Conservation (phyloP, 2,888 invertebrate species). For the Strigamia maritima region DNA sequence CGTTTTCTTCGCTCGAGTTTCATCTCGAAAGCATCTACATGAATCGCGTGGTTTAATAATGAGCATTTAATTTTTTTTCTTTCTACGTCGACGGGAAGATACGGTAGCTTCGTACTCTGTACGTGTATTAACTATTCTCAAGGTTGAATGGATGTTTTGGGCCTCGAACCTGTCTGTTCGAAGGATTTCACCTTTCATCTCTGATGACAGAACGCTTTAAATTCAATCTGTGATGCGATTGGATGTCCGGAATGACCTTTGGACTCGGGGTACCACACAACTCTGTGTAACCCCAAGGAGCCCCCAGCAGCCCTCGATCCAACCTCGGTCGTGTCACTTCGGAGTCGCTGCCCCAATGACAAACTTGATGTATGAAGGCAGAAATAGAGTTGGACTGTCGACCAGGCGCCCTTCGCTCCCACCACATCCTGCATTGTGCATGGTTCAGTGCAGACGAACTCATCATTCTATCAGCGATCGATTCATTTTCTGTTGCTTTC, state of each 20-base stretch:
- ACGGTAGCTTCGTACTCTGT: neutral
- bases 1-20: neutral
- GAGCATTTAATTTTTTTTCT: neutral
- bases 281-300: neutral
- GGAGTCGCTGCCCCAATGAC: conserved; percentile 34
- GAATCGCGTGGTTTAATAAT: neutral
- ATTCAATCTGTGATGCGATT: conserved; percentile 27
- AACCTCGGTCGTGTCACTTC: conserved; percentile 34
- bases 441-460: conserved; percentile 22
- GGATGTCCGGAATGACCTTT: conserved; percentile 21
- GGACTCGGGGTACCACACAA: neutral
- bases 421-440: neutral
- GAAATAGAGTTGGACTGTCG: conserved; percentile 31
- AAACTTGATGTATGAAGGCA: conserved; percentile 36
- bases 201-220: conserved; percentile 29
- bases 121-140: too few relatives aligned
- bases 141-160: neutral
- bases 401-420: conserved; percentile 19
- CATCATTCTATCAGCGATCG: conserved; percentile 29
- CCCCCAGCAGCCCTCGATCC: conserved; percentile 1
- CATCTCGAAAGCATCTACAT: neutral
- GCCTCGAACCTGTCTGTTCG: neutral
- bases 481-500: conserved; percentile 6
- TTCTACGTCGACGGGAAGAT: neutral
- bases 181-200: conserved; percentile 17